Conservation (phyloP, 2,797 vertebrate species). For the Microctenopoma steveboyesi region DNA sequence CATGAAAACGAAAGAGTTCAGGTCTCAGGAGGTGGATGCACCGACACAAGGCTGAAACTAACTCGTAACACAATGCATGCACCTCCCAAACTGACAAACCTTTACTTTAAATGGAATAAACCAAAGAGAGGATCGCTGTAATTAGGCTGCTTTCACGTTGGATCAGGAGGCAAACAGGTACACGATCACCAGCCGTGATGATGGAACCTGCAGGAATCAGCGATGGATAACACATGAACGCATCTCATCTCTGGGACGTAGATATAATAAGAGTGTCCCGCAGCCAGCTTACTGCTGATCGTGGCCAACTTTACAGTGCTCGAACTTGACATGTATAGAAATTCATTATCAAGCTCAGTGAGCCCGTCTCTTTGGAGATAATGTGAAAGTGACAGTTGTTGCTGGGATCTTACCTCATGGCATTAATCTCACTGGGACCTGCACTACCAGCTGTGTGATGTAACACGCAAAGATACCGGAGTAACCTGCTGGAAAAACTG, state of each 20-base stretch:
- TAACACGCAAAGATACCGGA: constrained; percentile 28
- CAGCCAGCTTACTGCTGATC: constrained; percentile 43
- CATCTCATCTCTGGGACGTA: constrained; percentile 26
- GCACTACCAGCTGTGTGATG: constrained; percentile 25
- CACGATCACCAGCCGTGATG: constrained; percentile 20
- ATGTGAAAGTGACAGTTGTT: constrained; percentile 47
- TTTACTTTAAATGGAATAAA: not conserved
- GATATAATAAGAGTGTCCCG: constrained; percentile 5
- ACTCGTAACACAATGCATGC: not conserved
- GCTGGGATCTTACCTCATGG: constrained; percentile 41
- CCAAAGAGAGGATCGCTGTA: not conserved
- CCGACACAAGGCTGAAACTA: too few relatives aligned
- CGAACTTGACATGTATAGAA: constrained; percentile 49
- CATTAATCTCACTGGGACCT: constrained; percentile 40
- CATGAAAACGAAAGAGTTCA: too few relatives aligned
- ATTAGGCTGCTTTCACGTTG: constrained; percentile 16
- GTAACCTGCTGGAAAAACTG: constrained; percentile 32
- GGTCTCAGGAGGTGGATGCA: too few relatives aligned
- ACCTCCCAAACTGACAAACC: not conserved
- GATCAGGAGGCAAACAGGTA: constrained; percentile 10
- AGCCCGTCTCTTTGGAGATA: constrained; percentile 35
- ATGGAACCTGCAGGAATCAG: constrained; percentile 48
- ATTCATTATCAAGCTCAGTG: constrained; percentile 57
- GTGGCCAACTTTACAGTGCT: constrained; percentile 38
- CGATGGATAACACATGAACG: constrained; percentile 25